Evolutionary conservation across 2,888 invertebrate species (phyloP).

Genomic region (Anagyrus pseudococci): DNA sequence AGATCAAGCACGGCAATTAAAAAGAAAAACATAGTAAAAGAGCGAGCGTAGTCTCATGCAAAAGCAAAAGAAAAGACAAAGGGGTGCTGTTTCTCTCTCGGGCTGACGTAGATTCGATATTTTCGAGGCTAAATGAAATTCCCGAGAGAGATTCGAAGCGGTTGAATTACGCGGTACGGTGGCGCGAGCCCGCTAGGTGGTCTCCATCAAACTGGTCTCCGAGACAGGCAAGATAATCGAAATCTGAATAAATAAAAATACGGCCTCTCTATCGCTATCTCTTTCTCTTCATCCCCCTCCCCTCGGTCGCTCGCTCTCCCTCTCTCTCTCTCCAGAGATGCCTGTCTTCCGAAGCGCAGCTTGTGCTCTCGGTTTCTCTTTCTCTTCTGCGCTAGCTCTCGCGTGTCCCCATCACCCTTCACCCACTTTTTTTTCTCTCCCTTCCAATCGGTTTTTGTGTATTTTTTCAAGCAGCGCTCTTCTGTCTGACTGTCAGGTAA

Average conservation of each 20-base stretch:
- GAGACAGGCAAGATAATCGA: constrained; percentile 52
- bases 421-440: constrained; percentile 5
- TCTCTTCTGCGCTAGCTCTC: constrained; percentile 25
- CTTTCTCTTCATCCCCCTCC: too few species aligned
- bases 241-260: constrained; percentile 53
- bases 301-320: too few species aligned
- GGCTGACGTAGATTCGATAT: too few species aligned
- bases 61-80: too few species aligned
- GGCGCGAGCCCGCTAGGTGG: constrained; percentile 49
- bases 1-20: too few species aligned
- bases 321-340: too few species aligned
- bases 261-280: constrained; percentile 9
- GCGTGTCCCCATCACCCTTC: neutral
- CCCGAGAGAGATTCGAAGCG: neutral
- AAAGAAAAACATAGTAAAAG: too few species aligned
- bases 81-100: too few species aligned
- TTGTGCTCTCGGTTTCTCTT: constrained; percentile 38
- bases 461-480: constrained; percentile 19
- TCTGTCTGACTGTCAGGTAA: constrained; percentile 39
- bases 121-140: too few species aligned
- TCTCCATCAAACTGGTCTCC: constrained; percentile 49
- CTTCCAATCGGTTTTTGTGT: constrained; percentile 7
- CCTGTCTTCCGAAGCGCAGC: too few species aligned
- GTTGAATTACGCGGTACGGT: constrained; percentile 33
- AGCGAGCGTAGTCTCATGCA: too few species aligned